Evolutionary conservation across 2,797 vertebrate genomes (phyloP).

Genomic region (Erithacus rubecula): DNA sequence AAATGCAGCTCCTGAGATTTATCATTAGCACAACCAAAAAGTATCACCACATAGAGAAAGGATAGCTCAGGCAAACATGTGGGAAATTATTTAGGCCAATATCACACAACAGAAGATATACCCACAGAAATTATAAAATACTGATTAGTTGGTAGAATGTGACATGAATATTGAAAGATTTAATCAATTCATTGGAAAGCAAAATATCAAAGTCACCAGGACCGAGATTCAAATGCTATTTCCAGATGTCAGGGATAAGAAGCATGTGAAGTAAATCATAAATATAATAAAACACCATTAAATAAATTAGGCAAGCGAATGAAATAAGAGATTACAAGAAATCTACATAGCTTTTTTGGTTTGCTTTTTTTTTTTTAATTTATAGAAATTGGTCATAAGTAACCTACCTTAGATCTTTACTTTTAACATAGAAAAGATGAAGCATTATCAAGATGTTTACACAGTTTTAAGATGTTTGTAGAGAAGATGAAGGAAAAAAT

Average conservation of each 20-base stretch:
- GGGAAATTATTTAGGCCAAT: not conserved
- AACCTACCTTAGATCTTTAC: not conserved
- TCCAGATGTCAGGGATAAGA: not conserved
- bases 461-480: not conserved
- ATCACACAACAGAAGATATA: not conserved
- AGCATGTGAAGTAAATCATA: not conserved
- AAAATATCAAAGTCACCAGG: not conserved
- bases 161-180: not conserved
- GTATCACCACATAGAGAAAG: not conserved
- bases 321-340: not conserved
- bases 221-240: not conserved
- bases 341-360: not conserved
- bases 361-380: not conserved
- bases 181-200: not conserved
- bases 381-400: not conserved
- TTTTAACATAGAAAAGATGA: not conserved
- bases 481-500: not conserved
- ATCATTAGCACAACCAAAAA: not conserved
- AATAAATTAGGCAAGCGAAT: not conserved
- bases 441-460: not conserved
- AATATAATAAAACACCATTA: not conserved
- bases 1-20: not conserved
- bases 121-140: not conserved
- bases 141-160: not conserved
- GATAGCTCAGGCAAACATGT: not conserved